These are phyloP conservation scores for Plectus sambesii DNA, from an alignment of 1,140 invertebrate species.

Conservation along the genomic window DNA sequence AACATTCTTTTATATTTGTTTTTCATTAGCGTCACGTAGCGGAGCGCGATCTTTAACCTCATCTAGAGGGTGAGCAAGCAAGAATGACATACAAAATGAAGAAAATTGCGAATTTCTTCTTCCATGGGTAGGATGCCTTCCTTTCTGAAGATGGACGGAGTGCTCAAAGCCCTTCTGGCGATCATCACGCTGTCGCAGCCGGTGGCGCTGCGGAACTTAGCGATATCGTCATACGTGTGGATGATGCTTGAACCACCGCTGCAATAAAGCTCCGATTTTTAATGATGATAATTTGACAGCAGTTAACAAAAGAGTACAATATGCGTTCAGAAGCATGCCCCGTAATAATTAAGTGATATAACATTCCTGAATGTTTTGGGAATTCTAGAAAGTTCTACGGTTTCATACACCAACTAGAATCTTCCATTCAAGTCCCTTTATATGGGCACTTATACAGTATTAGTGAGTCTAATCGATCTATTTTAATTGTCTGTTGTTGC, in stretches of 20 bases:
- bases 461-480: no score
- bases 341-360: not conserved
- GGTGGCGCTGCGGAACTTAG: slow-evolving; percentile 65
- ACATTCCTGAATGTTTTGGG: not conserved
- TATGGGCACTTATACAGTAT: no score
- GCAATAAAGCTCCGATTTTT: no score
- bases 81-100: slow-evolving; percentile 49
- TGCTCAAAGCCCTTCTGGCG: slow-evolving; percentile 79
- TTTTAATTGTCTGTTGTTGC: no score
- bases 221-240: slow-evolving; percentile 58
- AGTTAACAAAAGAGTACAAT: not conserved
- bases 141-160: slow-evolving; percentile 75
- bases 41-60: no score
- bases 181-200: slow-evolving; percentile 84
- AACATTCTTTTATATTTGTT: no score
- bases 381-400: no score
- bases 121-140: slow-evolving; percentile 59
- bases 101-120: slow-evolving; percentile 60
- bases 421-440: no score
- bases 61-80: slow-evolving; percentile 5
- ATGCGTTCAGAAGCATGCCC: not conserved
- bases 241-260: slow-evolving; percentile 88
- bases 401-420: no score
- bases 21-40: no score
- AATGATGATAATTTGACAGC: no score